Evolutionary conservation across 2,888 invertebrate genomes (phyloP), one percentile per base, ranked within the genome.

Genomic region (Drosophila prolongata): DNA sequence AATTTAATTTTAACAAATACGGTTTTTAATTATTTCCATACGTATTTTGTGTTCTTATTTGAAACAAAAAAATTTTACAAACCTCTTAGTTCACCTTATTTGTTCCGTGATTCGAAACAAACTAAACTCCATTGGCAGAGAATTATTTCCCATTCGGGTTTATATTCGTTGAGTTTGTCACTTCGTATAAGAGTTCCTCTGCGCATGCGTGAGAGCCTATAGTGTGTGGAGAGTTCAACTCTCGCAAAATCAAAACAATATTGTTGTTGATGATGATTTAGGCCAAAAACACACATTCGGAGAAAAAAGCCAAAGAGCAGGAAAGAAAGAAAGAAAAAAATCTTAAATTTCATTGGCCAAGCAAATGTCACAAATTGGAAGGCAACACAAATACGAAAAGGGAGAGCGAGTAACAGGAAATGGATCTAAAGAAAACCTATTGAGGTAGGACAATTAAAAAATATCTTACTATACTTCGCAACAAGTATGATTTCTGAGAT

Each of bases 311-410:
- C 57, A 38, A 60, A 44, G 54, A 65, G 46, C 46, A 27, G 40
- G n/a, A 49, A 59, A 3, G 43, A 40, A 55, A 27, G 47, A 46
- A 44, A 24, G 30, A 37, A 66, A 43, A 54, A 62, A 56, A 55
- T 37, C 57, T 34, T 27, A 49, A 86, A 85, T 85, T 84, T 85
- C 85, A 85, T 85, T 85, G 85, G 85, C 85, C 76, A 85, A 85
- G 85, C 62, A 66, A 85, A 79, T 86, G 80, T 85, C 87, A 80
- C 87, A 86, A 85, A 85, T 85, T 85, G 86, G 46, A 67, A 40
- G 19, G 46, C 53, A 66, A 46, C 30, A 46, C 35, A 66, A 37
- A 38, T 9, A 34, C 11, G 10, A 13, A 6, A 30, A 10, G 46
- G 24, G 24, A 53, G 34, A 14, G 30, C 6, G 10, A 34, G 42